Evolutionary conservation across 2,797 vertebrate genomes (phyloP).

Genomic region (Ctenopoma multispine): DNA sequence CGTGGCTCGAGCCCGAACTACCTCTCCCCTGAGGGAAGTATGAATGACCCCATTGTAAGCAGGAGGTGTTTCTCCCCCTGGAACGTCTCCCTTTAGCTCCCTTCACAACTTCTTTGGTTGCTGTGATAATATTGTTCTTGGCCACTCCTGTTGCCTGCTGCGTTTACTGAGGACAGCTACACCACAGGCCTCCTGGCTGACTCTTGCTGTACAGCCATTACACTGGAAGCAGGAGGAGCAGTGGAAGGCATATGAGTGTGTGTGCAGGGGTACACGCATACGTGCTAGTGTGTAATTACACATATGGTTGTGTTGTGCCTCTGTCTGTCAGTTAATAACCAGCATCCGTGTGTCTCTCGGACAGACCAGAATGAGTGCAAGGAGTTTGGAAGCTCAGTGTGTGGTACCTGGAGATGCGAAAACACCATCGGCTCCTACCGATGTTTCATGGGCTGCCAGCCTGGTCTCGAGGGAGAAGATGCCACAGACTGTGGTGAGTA

Average conservation of each 20-base stretch:
- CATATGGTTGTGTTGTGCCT: conserved; percentile 56
- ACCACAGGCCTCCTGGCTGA: conserved; percentile 72
- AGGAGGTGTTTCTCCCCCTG: conserved; percentile 80
- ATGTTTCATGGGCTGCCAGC: conserved; percentile 81
- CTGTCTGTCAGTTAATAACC: conserved; percentile 59
- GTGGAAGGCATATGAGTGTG: conserved; percentile 50
- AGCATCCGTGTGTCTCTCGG: conserved; percentile 40
- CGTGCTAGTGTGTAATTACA: conserved; percentile 46
- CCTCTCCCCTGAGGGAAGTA: conserved; percentile 56
- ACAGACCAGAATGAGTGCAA: conserved; percentile 84
- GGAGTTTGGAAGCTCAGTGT: conserved; percentile 79
- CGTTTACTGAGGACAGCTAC: conserved; percentile 75
- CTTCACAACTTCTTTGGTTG: conserved; percentile 82
- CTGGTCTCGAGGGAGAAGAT: conserved; percentile 68
- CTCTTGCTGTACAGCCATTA: conserved; percentile 63
- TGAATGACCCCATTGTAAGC: conserved; percentile 82
- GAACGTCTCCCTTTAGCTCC: conserved; percentile 77
- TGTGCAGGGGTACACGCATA: conserved; percentile 30
- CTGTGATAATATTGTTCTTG: conserved; percentile 85
- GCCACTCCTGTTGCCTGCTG: conserved; percentile 73
- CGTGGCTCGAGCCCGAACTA: conserved; percentile 56
- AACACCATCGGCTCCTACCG: conserved; percentile 84
- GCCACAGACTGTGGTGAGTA: conserved; percentile 78
- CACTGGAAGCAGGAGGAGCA: conserved; percentile 53
- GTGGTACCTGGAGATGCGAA: conserved; percentile 82